Evolutionary conservation across 1,140 invertebrate species (phyloP).

Genomic region (Argopecten irradians): DNA sequence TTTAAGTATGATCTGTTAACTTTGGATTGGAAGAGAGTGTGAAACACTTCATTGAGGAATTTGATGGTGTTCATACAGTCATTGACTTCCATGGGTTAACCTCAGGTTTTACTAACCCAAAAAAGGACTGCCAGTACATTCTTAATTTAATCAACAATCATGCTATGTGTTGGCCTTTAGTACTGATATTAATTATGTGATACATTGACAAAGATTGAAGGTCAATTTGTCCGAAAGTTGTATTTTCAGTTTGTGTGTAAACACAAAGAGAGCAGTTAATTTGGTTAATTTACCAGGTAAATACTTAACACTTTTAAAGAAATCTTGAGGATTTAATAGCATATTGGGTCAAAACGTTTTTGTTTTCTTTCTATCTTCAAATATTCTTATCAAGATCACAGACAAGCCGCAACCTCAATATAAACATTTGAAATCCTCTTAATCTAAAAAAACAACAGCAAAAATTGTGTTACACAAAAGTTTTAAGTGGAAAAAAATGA

Average conservation of each 20-base stretch:
- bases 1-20: slow-evolving; percentile 17
- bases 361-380: too few relatives aligned
- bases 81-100: background rate
- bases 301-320: background rate
- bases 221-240: background rate
- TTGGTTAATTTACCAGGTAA: too few relatives aligned
- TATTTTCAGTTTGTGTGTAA: background rate
- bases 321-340: background rate
- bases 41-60: background rate
- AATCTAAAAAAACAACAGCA: too few relatives aligned
- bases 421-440: too few relatives aligned
- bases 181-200: background rate
- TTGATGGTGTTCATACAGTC: background rate
- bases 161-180: background rate
- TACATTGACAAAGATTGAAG: background rate
- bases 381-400: too few relatives aligned
- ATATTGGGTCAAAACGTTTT: too few relatives aligned
- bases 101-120: background rate
- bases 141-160: background rate
- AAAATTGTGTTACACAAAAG: too few relatives aligned
- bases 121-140: slow-evolving; percentile 14
- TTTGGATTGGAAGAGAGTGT: background rate
- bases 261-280: too few relatives aligned
- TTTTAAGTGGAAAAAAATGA: too few relatives aligned
- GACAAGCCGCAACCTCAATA: too few relatives aligned